Conservation (phyloP, 2,888 invertebrate species). For the Meteorus cinctellus region DNA sequence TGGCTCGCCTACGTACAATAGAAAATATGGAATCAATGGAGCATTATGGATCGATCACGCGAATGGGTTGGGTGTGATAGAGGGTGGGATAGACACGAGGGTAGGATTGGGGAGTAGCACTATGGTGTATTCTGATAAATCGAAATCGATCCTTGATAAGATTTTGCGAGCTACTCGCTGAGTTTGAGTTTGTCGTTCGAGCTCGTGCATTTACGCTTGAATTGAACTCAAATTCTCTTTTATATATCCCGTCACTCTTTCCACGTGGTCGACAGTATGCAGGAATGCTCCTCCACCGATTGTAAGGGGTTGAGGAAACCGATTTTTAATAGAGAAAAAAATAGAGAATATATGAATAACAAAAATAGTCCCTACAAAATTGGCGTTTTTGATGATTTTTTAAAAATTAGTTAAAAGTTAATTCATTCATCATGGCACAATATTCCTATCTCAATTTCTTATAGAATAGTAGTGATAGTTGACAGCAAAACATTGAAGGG, state of each 20-base stretch:
- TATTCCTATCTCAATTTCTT: too few species aligned
- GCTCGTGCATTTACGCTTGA: slow-evolving; percentile 42
- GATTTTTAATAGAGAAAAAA: not conserved
- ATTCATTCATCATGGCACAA: too few species aligned
- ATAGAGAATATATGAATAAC: not conserved
- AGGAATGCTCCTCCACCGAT: slow-evolving; percentile 2
- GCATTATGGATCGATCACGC: slow-evolving; percentile 39
- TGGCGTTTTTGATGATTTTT: too few species aligned
- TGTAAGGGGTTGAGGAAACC: not conserved
- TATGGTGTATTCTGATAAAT: slow-evolving; percentile 51
- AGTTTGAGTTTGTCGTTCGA: slow-evolving; percentile 33
- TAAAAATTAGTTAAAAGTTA: too few species aligned
- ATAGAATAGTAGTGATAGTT: too few species aligned
- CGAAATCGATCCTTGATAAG: slow-evolving; percentile 54
- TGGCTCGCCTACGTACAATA: slow-evolving; percentile 27
- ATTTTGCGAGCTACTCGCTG: slow-evolving; percentile 46
- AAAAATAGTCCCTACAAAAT: too few species aligned
- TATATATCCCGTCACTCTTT: slow-evolving; percentile 36
- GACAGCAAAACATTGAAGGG: too few species aligned
- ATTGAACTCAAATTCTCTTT: slow-evolving; percentile 44
- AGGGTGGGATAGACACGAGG: slow-evolving; percentile 11
- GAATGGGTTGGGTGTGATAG: not conserved
- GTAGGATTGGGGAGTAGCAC: slow-evolving; percentile 18
- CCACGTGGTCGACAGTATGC: slow-evolving; percentile 36
- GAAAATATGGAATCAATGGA: slow-evolving; percentile 40